Evolutionary conservation across 2,797 vertebrate species (phyloP), one percentile per base, ranked within the genome.

Genomic region (Poeciliopsis presidionis): DNA sequence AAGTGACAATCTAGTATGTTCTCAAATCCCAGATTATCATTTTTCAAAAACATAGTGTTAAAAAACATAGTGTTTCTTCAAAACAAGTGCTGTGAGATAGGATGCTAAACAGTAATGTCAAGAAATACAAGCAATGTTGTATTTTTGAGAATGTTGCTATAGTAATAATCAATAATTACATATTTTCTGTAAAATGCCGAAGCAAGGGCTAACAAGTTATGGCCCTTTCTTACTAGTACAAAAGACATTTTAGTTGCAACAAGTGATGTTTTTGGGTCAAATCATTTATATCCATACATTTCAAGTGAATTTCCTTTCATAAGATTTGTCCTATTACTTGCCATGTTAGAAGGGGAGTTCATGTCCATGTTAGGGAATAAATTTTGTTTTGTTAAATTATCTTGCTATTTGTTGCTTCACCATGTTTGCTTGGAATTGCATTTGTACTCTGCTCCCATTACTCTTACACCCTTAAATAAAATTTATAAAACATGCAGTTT

Each of bases 1-100:
- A 79, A 72, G 76, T 43, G 69, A 77, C 61, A 72, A 53, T 82
- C 71, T 61, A 63, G 61, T 69, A 53, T 75, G 73, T 39, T 71
- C 78, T 57, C 39, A 75, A 47, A 85, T 63, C 69, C 77, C 33
- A 70, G 43, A 74, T 63, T 43, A 43, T 43, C 25, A 25, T 69
- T 67, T 67, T 22, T 43, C 6, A 12, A 14, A n/a, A 22, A 25
- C 18, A 41, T 8, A 13, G 39, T 12, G 63, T n/a, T n/a, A n/a
- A 12, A 14, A n/a, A 22, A 25, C 18, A 41, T 8, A 13, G 39
- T 12, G 63, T n/a, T 33, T 33, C 30, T 33, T 33, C 30, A 33
- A 33, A 33, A 33, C 30, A 33, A 33, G 30, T 33, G 30, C 30
- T 33, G 30, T 1, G 1, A 33, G 36, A 25, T 22, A 39, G 63